Evolutionary conservation across 92 coral and sea anemone genomes (phyloP), one percentile per base, ranked within the genome.

Genomic region (Meandrina meandrites): DNA sequence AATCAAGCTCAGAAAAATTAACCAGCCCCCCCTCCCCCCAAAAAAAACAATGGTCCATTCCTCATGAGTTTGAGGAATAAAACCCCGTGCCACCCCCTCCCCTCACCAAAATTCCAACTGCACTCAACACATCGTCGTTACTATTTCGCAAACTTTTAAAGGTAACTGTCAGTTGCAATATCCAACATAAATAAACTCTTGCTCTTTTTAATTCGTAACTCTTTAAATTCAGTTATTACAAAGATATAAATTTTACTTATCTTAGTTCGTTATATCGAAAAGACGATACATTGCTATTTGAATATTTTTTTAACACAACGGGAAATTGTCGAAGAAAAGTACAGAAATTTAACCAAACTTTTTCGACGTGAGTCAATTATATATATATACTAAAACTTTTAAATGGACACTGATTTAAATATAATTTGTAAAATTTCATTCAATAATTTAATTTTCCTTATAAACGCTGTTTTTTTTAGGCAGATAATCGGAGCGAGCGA

Each of bases 261-360:
- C 22, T 57, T 57, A 57, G 27, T 57, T 73, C 51, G 35, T 73
- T 21, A 37, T 19, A 16, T 34, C 14, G 47, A 35, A 40, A 22
- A 9, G 12, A 32, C 19, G 28, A 22, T 22, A 75, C 30, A 24
- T 62, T 1, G 21, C 22, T 64, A 24, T 64, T 64, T 27, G 17
- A 76, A 27, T n/a, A n/a, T 48, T n/a, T 48, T 45, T 76, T 5
- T 45, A 76, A 76, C 62, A 76, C 60, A 48, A 76, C 31, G 10
- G 17, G 58, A 76, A 76, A n/a, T 12, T 76, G 60, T 37, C 35
- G 17, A 66, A 66, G 17, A 35, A 71, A 32, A 34, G 47, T 71
- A 34, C 45, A 71, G 24, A 71, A 71, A n/a, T 71, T 71, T 34
- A 71, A 71, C 76, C 76, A 40, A 73, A 73, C 30, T 54, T n/a